Evolutionary conservation across 2,797 vertebrate species (phyloP), one percentile per base, ranked within the genome.

Genomic region (Rhinella marina): DNA sequence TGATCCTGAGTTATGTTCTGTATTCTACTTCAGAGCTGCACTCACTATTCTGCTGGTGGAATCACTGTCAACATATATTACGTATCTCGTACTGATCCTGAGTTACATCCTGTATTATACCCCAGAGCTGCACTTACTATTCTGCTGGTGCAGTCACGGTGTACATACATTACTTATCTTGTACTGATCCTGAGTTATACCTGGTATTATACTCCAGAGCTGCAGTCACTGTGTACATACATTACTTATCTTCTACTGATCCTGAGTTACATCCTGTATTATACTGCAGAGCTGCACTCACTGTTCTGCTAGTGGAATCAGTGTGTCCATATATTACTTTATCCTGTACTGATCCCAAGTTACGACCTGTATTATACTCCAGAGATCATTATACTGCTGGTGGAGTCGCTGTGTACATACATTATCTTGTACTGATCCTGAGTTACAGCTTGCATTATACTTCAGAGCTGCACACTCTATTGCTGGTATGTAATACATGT

Each of bases 271-370:
- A n/a, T 6, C 11, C 48, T 76, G 50, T 52, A 76, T 52, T 76
- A 76, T 52, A n/a, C 73, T 76, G 23, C 73, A 76, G 73, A 76
- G 73, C 48, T 77, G 48, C 2, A 25, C 13, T 14, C 73, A 52
- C 23, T 76, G n/a, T 75, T 75, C 72, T 75, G 48, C 21, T 75
- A 21, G 41, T 50, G 32, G 41, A 75, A 11, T 75, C 72, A n/a
- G 21, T 52, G 41, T 70, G 66, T 50, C 21, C 70, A 75, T 52
- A 50, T 48, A 75, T 75, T 75, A 50, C 41, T 5, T 19, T 41
- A 66, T 66, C n/a, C 62, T 66, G n/a, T 48, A 73, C 32, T 73
- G 70, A 48, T 73, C 70, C 29, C 48, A 17, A 73, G 66, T 73
- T 41, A 48, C 32, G 48, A 21, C 70, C 66, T 73, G 70, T 73